Conservation (phyloP, 1,140 invertebrate genomes). For the Trachelipus rathkii region DNA sequence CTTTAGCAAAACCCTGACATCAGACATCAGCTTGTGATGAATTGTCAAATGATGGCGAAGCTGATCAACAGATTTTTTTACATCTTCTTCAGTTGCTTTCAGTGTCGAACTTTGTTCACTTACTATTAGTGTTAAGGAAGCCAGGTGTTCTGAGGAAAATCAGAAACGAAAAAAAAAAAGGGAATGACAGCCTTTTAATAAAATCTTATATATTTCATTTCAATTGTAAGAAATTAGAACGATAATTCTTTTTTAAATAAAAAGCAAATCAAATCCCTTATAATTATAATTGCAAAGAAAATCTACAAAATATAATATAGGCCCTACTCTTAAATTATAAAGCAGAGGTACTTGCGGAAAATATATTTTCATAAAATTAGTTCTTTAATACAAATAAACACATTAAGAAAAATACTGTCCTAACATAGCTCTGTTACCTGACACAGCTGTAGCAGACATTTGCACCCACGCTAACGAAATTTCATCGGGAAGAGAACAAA, state of each 20-base stretch:
- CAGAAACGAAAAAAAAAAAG: no score
- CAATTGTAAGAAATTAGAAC: no score
- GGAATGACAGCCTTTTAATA: no score
- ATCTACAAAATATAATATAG: no score
- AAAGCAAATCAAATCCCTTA: no score
- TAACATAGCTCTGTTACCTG: slow-evolving; percentile 46
- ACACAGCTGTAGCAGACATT: slow-evolving; percentile 49
- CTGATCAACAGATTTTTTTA: slow-evolving; percentile 56
- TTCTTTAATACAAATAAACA: no score
- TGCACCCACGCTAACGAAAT: slow-evolving; percentile 54
- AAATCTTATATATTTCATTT: no score
- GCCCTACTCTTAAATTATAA: no score
- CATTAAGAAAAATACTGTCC: background rate
- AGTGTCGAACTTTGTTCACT: slow-evolving; percentile 55
- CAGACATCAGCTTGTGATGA: slow-evolving; percentile 70
- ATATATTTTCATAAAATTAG: no score
- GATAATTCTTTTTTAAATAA: no score
- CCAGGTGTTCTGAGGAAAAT: slow-evolving; percentile 47
- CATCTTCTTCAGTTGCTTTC: slow-evolving; percentile 49
- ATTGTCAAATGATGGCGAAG: slow-evolving; percentile 59
- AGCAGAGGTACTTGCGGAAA: no score
- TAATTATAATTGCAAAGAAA: no score
- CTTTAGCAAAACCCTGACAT: slow-evolving; percentile 67
- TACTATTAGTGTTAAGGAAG: slow-evolving; percentile 56
- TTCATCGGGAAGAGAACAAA: slow-evolving; percentile 64